phyloP scores from a whole-genome alignment of 2,888 invertebrate species.

The Tenthredo mesomela region DNA sequence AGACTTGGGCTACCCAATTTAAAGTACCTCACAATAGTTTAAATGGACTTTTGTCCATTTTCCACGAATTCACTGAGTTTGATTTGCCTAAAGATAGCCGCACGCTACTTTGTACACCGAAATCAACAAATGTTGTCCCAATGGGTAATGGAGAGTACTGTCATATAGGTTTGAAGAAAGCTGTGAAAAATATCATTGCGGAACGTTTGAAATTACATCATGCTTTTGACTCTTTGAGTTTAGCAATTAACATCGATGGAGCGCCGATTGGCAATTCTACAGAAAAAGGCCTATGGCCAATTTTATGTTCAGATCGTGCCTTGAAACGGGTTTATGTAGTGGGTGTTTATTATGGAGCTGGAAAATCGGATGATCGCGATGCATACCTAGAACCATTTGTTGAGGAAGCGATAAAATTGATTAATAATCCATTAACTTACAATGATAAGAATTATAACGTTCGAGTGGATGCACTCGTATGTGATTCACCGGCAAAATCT shows the following conservation, averaged over 20 bases:
- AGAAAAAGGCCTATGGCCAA: background rate
- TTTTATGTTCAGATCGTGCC: background rate
- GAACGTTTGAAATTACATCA: background rate
- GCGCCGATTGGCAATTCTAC: background rate
- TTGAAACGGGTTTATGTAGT: background rate
- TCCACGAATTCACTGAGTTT: background rate
- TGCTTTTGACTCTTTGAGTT: background rate
- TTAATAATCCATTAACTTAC: background rate
- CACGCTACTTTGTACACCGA: background rate
- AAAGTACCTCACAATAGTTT: background rate
- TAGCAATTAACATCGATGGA: background rate
- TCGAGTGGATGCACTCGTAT: constrained; percentile 45
- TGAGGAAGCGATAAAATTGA: background rate
- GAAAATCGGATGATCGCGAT: background rate
- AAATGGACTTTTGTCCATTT: background rate
- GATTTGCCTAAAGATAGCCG: background rate
- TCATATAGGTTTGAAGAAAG: background rate
- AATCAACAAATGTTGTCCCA: background rate
- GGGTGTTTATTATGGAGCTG: background rate
- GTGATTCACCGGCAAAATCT: constrained; percentile 57
- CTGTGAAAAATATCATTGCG: background rate
- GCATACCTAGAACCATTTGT: background rate
- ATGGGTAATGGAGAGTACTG: background rate
- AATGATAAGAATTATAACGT: background rate
- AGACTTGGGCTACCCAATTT: background rate